A percentile compares a stretch with the other conserved stretches of the same genome.
These are phyloP conservation scores for Papilio demoleus DNA, from an alignment of 2,888 invertebrate genomes.

Conservation along the genomic window DNA sequence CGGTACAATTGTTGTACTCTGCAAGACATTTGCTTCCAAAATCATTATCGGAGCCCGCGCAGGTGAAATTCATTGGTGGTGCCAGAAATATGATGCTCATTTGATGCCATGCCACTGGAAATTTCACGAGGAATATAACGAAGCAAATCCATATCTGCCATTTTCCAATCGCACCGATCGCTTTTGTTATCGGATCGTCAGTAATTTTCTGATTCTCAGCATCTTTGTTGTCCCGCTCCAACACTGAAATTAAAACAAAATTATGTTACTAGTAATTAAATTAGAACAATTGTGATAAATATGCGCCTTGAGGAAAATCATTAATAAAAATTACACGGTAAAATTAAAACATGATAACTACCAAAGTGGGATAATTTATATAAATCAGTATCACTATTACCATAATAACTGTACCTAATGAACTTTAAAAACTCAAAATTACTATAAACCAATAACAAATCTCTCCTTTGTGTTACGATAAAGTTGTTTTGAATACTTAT, in stretches of 20 bases:
- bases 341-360: too few species aligned
- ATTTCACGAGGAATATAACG: slow-evolving; percentile 88
- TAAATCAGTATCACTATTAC: too few species aligned
- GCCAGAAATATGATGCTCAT: slow-evolving; percentile 90
- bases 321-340: too few species aligned
- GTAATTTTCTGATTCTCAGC: slow-evolving; percentile 58
- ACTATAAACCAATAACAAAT: background rate
- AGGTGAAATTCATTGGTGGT: slow-evolving; percentile 85
- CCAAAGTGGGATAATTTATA: too few species aligned
- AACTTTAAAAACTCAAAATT: background rate
- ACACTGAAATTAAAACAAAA: slow-evolving; percentile 63
- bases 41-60: slow-evolving; percentile 59
- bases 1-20: slow-evolving; percentile 74
- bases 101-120: slow-evolving; percentile 92
- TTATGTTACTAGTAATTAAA: background rate
- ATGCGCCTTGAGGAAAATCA: too few species aligned
- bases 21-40: slow-evolving; percentile 79
- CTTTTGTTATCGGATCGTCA: slow-evolving; percentile 86
- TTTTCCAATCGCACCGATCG: slow-evolving; percentile 88
- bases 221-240: slow-evolving; percentile 67
- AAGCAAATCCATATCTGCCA: slow-evolving; percentile 90
- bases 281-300: background rate
- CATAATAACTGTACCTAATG: background rate
- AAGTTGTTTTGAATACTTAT: background rate
- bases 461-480: background rate